Percentiles rank a stretch among this genome's conserved stretches.
Conservation (phyloP, 2,113 vertebrate species). For the Lipophrys pholis region DNA sequence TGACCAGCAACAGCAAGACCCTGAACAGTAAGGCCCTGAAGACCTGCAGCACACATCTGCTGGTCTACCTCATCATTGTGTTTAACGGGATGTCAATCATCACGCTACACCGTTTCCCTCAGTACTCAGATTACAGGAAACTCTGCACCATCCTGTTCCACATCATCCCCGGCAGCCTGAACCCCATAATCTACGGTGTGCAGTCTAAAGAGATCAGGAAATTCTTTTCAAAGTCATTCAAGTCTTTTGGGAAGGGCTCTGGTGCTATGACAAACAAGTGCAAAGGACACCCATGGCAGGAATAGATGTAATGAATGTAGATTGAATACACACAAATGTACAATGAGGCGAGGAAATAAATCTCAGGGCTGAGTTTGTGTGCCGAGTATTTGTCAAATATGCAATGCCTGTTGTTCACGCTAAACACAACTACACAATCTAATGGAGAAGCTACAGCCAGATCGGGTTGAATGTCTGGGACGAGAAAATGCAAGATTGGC, state of each 20-base stretch:
- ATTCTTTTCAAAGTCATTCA: slow-evolving; percentile 9
- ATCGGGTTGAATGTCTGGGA: too few relatives aligned
- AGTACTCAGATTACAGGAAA: slow-evolving; percentile 62
- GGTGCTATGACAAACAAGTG: too few relatives aligned
- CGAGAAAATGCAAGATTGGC: too few relatives aligned
- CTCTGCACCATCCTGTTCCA: slow-evolving; percentile 52
- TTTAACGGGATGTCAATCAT: slow-evolving; percentile 11
- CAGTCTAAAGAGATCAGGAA: slow-evolving; percentile 64
- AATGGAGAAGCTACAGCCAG: too few relatives aligned
- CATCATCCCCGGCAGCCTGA: slow-evolving; percentile 63
- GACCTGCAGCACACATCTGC: slow-evolving; percentile 76
- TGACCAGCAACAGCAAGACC: slow-evolving; percentile 65
- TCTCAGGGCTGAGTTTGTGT: too few relatives aligned
- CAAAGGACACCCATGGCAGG: too few relatives aligned
- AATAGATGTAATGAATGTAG: too few relatives aligned
- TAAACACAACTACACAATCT: too few relatives aligned
- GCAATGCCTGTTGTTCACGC: too few relatives aligned
- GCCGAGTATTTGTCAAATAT: too few relatives aligned
- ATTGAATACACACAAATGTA: too few relatives aligned
- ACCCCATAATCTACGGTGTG: slow-evolving; percentile 69
- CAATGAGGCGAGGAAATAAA: too few relatives aligned
- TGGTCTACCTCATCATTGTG: slow-evolving; percentile 58
- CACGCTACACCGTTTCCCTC: slow-evolving; percentile 68
- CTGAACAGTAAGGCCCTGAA: slow-evolving; percentile 76
- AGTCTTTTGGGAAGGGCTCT: not conserved